phyloP scores from a whole-genome alignment of 2,888 invertebrate genomes.

The Brachyopa scutellaris region DNA sequence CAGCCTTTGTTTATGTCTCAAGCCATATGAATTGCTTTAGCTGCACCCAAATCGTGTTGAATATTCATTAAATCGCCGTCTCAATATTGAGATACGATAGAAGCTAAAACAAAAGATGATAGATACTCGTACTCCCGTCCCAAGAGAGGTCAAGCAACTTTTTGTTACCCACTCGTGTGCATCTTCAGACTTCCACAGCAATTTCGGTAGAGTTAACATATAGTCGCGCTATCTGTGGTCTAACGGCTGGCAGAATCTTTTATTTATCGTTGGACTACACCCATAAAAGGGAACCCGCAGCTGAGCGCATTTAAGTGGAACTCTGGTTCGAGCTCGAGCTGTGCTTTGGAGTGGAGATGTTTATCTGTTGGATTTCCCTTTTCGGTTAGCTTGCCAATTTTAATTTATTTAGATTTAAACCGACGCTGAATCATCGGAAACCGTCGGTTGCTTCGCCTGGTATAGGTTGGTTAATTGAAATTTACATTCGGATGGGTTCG shows the following conservation, averaged over 20 bases:
- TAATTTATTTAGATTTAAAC: conserved; percentile 28
- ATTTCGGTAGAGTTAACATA: conserved; percentile 12
- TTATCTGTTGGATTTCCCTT: conserved; percentile 16
- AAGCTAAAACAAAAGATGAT: conserved; percentile 3
- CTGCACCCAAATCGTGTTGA: conserved; percentile 28
- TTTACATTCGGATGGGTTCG: conserved; percentile 18
- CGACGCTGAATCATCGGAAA: conserved; percentile 38
- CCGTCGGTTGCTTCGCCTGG: too few species aligned
- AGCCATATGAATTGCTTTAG: not conserved
- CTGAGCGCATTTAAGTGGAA: conserved; percentile 43
- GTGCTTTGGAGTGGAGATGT: conserved; percentile 10
- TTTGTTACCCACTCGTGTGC: conserved; percentile 57
- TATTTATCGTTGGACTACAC: conserved; percentile 9
- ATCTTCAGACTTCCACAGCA: conserved; percentile 12
- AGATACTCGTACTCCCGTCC: not conserved
- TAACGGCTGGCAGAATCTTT: conserved; percentile 15
- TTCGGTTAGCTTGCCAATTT: conserved; percentile 43
- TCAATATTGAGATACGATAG: conserved; percentile 22
- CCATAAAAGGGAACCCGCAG: conserved; percentile 9
- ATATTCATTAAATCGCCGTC: conserved; percentile 38
- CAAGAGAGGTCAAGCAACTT: not conserved
- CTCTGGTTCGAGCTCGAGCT: conserved; percentile 7
- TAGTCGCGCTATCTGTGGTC: conserved; percentile 4
- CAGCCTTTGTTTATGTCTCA: conserved; percentile 3
- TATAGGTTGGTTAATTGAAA: conserved; percentile 33